Evolutionary conservation across 2,797 vertebrate species (phyloP).

Genomic region (Cirrhinus mrigala): DNA sequence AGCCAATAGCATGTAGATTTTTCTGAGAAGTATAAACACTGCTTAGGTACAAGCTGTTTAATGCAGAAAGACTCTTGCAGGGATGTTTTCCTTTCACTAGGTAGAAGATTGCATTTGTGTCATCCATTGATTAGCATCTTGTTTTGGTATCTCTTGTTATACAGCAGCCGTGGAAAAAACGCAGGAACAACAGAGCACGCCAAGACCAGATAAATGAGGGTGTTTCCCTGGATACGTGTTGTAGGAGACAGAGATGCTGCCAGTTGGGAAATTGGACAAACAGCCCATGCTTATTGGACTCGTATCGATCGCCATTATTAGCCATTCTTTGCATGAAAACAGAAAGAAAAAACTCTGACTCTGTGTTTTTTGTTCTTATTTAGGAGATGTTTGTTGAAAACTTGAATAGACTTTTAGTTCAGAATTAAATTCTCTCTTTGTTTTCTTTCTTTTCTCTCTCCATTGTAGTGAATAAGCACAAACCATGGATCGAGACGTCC

Average conservation of each 20-base stretch:
- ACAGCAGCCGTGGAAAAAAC: constrained; percentile 2
- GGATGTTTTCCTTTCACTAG: constrained; percentile 20
- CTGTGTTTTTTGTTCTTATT: neutral
- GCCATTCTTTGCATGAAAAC: constrained; percentile 20
- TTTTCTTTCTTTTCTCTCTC: neutral
- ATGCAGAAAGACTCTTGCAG: constrained; percentile 3
- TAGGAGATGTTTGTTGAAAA: neutral
- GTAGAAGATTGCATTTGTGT: constrained; percentile 47
- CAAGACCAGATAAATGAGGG: constrained; percentile 33
- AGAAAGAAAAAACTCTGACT: neutral
- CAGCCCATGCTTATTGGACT: constrained; percentile 17
- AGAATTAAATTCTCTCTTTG: neutral
- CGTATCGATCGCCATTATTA: constrained; percentile 16
- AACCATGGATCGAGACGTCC: constrained; percentile 98
- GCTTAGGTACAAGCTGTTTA: constrained; percentile 3
- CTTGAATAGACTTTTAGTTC: neutral
- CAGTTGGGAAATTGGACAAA: neutral
- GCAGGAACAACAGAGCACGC: neutral
- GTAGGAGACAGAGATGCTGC: constrained; percentile 22
- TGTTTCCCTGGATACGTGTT: constrained; percentile 36
- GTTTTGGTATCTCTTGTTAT: constrained; percentile 36
- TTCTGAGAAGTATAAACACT: constrained; percentile 3
- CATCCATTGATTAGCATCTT: constrained; percentile 52
- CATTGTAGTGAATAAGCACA: constrained; percentile 94
- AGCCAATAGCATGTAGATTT: neutral